phyloP scores from a whole-genome alignment of 2,113 vertebrate genomes.

The Thalassoma bifasciatum region DNA sequence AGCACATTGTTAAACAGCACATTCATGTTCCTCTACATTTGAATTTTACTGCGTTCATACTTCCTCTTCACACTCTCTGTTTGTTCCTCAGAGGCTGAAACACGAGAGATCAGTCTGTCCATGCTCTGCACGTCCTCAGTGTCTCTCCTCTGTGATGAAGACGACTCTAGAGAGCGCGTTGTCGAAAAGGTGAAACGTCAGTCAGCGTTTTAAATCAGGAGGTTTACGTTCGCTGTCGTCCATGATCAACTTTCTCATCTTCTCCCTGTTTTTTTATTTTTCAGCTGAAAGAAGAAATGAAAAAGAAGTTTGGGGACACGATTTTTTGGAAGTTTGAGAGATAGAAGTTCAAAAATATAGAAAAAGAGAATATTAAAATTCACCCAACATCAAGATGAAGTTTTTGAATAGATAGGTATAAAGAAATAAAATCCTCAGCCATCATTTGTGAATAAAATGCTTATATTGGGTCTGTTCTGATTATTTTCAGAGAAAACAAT shows the following conservation, averaged over 20 bases:
- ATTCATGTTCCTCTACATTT: neutral
- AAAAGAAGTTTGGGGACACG: fast-evolving
- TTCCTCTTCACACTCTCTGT: constrained; percentile 21
- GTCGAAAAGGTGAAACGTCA: neutral
- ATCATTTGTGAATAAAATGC: neutral
- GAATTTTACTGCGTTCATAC: neutral
- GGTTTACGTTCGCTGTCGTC: neutral
- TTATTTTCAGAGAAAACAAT: too few relatives aligned
- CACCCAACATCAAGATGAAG: too few relatives aligned
- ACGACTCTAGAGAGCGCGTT: fast-evolving
- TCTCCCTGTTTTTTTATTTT: constrained; percentile 30
- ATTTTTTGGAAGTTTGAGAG: neutral
- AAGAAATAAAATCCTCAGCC: neutral
- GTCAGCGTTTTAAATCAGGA: neutral
- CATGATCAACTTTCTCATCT: neutral
- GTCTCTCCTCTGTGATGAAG: fast-evolving
- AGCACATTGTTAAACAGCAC: too few relatives aligned
- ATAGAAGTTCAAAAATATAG: neutral
- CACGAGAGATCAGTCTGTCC: constrained; percentile 33
- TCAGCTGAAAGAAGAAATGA: neutral
- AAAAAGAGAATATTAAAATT: neutral
- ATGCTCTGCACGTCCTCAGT: constrained; percentile 39
- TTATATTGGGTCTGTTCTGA: too few relatives aligned
- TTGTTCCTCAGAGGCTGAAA: neutral
- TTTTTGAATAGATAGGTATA: neutral